Conservation (phyloP, 2,797 vertebrate genomes). For the Heliangelus exortis region DNA sequence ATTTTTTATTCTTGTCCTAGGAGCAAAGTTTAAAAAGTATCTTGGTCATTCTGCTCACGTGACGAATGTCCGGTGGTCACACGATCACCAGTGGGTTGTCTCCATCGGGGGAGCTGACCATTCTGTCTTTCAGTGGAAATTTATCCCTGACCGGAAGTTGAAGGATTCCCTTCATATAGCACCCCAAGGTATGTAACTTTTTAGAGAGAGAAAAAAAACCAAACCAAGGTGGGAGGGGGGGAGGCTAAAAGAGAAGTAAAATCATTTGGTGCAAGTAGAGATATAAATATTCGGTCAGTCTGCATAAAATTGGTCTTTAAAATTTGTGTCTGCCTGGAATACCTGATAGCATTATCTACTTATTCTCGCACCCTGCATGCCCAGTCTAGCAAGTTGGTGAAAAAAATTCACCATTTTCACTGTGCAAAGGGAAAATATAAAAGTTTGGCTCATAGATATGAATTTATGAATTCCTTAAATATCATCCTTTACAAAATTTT, state of each 20-base stretch:
- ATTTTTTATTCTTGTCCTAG: constrained; percentile 77
- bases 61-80: constrained; percentile 96
- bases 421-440: neutral
- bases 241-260: neutral
- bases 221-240: no score
- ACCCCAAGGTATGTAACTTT: constrained; percentile 86
- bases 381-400: neutral
- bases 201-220: no score
- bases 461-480: neutral
- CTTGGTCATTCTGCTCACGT: constrained; percentile 97
- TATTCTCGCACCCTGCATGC: neutral
- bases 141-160: constrained; percentile 93
- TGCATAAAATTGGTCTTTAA: neutral
- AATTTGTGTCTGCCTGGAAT: neutral
- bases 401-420: neutral
- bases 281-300: neutral
- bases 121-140: constrained; percentile 99
- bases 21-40: constrained; percentile 98
- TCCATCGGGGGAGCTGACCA: constrained; percentile 98
- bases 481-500: neutral
- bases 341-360: neutral
- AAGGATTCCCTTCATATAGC: constrained; percentile 95
- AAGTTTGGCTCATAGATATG: accelerated
- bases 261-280: neutral
- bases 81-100: constrained; percentile 98